Percentiles rank a stretch among this genome's conserved stretches.
These are phyloP conservation scores for Cygnus buccinator DNA, from an alignment of 2,113 vertebrate species.

Conservation along the genomic window DNA sequence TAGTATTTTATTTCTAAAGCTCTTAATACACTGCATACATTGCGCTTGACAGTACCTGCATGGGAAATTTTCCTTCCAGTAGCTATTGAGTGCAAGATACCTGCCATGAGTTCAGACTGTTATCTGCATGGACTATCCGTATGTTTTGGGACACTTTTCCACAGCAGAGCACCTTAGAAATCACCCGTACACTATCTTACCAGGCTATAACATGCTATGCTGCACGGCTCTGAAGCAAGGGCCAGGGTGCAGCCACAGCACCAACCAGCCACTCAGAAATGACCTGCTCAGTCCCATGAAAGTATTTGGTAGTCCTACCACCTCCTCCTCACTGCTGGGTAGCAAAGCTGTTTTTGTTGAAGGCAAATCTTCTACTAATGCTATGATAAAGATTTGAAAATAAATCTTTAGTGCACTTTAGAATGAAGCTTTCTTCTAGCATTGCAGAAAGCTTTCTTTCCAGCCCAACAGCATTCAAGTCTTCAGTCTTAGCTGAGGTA, in stretches of 20 bases:
- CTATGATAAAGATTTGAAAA: background rate
- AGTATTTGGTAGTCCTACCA: background rate
- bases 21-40: constrained; percentile 16
- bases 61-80: constrained; percentile 30
- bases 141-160: background rate
- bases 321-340: too few relatives aligned
- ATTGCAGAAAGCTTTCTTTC: background rate
- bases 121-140: background rate
- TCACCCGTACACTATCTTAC: too few relatives aligned
- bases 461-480: background rate
- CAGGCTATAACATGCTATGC: background rate
- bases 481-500: background rate
- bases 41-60: constrained; percentile 39
- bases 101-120: background rate
- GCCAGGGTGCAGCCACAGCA: background rate
- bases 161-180: background rate
- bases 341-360: background rate
- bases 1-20: constrained; percentile 48
- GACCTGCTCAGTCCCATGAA: background rate
- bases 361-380: background rate
- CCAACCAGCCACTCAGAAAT: background rate
- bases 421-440: background rate
- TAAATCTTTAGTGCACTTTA: background rate
- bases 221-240: background rate
- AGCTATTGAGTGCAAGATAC: background rate